Evolutionary conservation across 2,113 vertebrate species (phyloP).

Genomic region (Zootoca vivipara): DNA sequence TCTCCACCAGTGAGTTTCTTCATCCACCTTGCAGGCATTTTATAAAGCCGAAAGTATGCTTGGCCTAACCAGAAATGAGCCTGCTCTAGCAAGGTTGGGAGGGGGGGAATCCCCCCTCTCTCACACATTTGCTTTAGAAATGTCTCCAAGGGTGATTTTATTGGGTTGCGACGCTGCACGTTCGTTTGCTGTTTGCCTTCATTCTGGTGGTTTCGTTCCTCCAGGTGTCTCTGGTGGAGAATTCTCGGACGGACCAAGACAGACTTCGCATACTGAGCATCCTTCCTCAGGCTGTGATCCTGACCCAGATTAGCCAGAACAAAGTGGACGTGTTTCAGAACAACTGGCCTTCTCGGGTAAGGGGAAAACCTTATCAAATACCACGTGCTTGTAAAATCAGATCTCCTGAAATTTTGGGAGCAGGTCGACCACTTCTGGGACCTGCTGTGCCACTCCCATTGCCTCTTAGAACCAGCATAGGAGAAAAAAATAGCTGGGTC

Average conservation of each 20-base stretch:
- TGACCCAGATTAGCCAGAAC: constrained; percentile 74
- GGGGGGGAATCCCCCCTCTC: not conserved
- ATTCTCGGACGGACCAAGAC: constrained; percentile 73
- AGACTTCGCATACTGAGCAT: constrained; percentile 81
- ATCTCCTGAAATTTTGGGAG: too few relatives aligned
- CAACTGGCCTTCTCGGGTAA: constrained; percentile 81
- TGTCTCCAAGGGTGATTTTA: not conserved
- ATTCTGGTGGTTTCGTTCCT: constrained; percentile 32
- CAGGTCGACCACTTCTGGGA: too few relatives aligned
- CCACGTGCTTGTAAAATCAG: not conserved
- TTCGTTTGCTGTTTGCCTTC: not conserved
- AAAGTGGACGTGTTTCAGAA: constrained; percentile 69
- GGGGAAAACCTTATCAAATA: not conserved
- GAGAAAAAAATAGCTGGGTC: too few relatives aligned
- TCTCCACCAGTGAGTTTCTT: not conserved
- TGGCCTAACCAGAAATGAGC: not conserved
- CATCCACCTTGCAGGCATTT: not conserved
- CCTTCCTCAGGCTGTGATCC: constrained; percentile 81
- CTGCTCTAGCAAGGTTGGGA: not conserved
- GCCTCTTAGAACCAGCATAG: too few relatives aligned
- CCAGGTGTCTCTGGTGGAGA: constrained; percentile 76
- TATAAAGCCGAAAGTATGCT: not conserved
- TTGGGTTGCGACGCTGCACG: not conserved
- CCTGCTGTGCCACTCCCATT: too few relatives aligned
- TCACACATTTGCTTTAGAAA: not conserved